Base-by-base conservation (phyloP, 2,888 invertebrate species). In the Drosophila birchii region DNA sequence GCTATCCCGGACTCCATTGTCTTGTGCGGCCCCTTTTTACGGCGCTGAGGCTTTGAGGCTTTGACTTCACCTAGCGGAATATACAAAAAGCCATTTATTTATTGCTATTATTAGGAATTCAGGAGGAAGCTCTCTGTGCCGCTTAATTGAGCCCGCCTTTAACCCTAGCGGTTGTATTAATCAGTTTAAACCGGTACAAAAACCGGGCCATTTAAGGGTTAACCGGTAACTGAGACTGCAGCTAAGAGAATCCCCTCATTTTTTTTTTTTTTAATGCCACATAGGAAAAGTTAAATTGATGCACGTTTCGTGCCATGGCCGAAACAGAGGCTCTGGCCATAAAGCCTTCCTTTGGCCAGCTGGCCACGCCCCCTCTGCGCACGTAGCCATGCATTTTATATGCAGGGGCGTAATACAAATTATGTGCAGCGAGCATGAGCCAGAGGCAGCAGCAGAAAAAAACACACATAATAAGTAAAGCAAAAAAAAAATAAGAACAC, bases 321-420 rank as follows among this genome's bases (percentile, higher is more conserved):
- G 66, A 45, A 59, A 36, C 55, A 34, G 43, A 61, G 66, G 67
- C 63, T 63, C 63, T 26, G 62, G 64, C 75, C 64, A 75, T 75
- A 68, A 75, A 75, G 58, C 73, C 62, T 68, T 73, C 66, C 73
- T 56, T 51, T 9, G 67, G 54, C 62, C 58, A 73, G 53, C 45
- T 53, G 71, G 59, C 69, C 55, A 59, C 60, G 73, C 71, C 61
- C 73, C 54, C 61, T 23, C 26, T 36, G 60, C 38, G 51, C 56
- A 69, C 54, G 70, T 60, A 77, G 79, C 79, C 82, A 78, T 86
- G 82, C 86, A 86, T 86, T 86, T 86, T 86, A 84, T 82, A 86
- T 86, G 53, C 58, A 58, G 68, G 60, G 59, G 63, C 68, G 59
- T 75, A 60, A 78, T 75, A 86, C 81, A 83, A 86, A 85, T 86